Evolutionary conservation across 2,888 invertebrate genomes (phyloP).

Genomic region (Amorpha juglandis): DNA sequence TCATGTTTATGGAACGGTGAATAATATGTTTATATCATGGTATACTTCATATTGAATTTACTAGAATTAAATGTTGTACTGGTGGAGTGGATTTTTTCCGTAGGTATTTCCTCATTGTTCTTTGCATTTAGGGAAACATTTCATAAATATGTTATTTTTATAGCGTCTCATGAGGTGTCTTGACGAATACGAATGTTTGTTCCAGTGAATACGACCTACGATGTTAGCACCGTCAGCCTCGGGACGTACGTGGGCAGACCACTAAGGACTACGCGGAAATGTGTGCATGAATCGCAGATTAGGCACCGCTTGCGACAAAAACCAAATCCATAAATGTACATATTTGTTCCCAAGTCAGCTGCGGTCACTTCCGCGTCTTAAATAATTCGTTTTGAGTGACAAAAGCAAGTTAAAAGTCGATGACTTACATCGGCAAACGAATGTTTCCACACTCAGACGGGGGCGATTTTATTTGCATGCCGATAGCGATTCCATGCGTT

Average conservation of each 20-base stretch:
- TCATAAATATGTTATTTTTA: slow-evolving; percentile 41
- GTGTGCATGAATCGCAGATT: slow-evolving; percentile 53
- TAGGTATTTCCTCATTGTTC: slow-evolving; percentile 31
- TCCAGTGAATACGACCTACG: slow-evolving; percentile 53
- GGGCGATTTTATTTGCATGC: slow-evolving; percentile 34
- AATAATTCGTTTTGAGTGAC: slow-evolving; percentile 30
- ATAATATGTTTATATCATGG: neutral
- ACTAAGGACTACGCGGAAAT: slow-evolving; percentile 77
- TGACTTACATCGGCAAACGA: slow-evolving; percentile 35
- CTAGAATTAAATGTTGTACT: neutral
- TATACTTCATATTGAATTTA: neutral
- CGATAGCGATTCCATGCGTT: slow-evolving; percentile 31
- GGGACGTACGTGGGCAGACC: slow-evolving; percentile 73
- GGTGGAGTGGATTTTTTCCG: no score
- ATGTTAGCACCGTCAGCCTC: slow-evolving; percentile 60
- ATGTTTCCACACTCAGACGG: slow-evolving; percentile 25
- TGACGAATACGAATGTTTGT: slow-evolving; percentile 70
- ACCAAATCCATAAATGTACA: slow-evolving; percentile 42
- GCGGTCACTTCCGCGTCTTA: slow-evolving; percentile 25
- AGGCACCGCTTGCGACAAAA: slow-evolving; percentile 50
- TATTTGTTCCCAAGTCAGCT: slow-evolving; percentile 17
- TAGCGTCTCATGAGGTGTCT: slow-evolving; percentile 51
- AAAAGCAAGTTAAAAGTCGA: slow-evolving; percentile 32
- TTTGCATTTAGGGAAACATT: slow-evolving; percentile 49
- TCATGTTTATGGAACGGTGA: neutral